Conservation (phyloP, 2,797 vertebrate species). For the Cygnus olor region DNA sequence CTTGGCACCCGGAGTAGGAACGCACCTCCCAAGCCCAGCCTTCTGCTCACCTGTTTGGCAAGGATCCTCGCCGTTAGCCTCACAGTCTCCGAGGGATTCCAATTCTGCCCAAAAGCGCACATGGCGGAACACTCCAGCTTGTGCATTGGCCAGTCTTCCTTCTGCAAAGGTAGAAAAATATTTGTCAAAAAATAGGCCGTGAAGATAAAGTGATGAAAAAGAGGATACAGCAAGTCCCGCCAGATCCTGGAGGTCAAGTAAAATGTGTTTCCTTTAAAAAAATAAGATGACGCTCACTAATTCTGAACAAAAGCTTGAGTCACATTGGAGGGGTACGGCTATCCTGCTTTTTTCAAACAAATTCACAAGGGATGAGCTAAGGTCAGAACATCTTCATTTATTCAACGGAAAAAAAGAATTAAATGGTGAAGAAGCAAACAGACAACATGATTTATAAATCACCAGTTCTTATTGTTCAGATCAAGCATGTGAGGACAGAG, state of each 20-base stretch:
- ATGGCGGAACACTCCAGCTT: constrained; percentile 94
- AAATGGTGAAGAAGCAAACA: constrained; percentile 43
- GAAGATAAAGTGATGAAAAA: constrained; percentile 20
- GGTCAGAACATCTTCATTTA: constrained; percentile 54
- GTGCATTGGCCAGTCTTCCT: constrained; percentile 94
- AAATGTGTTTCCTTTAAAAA: constrained; percentile 78
- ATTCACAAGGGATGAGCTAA: constrained; percentile 26
- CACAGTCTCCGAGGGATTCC: constrained; percentile 91
- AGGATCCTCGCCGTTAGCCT: constrained; percentile 92
- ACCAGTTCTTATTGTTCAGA: constrained; percentile 54
- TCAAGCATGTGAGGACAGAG: neutral
- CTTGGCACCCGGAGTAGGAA: constrained; percentile 12
- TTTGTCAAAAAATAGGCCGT: neutral
- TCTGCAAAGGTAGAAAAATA: constrained; percentile 79
- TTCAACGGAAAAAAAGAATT: neutral
- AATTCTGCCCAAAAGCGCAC: constrained; percentile 88
- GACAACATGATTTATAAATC: constrained; percentile 52
- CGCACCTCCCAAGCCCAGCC: neutral
- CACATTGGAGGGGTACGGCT: constrained; percentile 29
- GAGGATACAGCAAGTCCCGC: constrained; percentile 43
- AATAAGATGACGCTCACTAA: constrained; percentile 38
- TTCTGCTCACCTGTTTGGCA: constrained; percentile 87
- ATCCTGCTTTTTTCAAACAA: constrained; percentile 36
- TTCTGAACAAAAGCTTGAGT: constrained; percentile 46
- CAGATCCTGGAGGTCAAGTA: constrained; percentile 57